Evolutionary conservation across 2,797 vertebrate species (phyloP), one percentile per base, ranked within the genome.

Genomic region (Discoglossus pictus): DNA sequence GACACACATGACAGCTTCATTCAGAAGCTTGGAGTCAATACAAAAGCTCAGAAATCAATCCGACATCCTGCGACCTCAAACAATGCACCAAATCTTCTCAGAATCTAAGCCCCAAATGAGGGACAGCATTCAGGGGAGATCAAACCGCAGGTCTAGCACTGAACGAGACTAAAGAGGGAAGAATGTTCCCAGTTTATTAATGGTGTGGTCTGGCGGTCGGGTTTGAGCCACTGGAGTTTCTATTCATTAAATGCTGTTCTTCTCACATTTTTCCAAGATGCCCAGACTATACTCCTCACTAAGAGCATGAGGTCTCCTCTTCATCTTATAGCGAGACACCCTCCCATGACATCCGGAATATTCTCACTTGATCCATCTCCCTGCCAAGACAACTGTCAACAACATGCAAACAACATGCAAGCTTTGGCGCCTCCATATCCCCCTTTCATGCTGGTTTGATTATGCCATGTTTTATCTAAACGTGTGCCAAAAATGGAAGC

Each of bases 1-100:
- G 86, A 91, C 87, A 84, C 78, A 80, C 80, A 85, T 87, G 89
- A 90, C 87, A 86, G 87, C 91, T 92, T 93, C 86, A 93, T 90
- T 89, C 88, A 87, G 84, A 79, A 80, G 82, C 81, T 78, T 61
- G 3, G 79, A 80, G 79, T 82, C 83, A 75, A 78, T 84, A 91
- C 88, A 92, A 88, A 89, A 84, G 87, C 84, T 79, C 78, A 75
- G 81, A 91, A 91, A 91, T 90, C 88, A 89, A 90, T 91, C 88
- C 81, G 83, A 84, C 88, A 83, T 88, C 87, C 84, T 81, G 84
- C 81, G 73, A 87, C 84, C 86, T 84, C 70, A 78, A 81, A 91
- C 87, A 91, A 91, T 88, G 79, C 66, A 15, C 73, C 58, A 86
- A 84, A 88, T 88, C 87, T 88, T 89, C 89, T 89, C 87, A 87